Conservation (phyloP, 1,140 invertebrate genomes). For the Euschistus heros region DNA sequence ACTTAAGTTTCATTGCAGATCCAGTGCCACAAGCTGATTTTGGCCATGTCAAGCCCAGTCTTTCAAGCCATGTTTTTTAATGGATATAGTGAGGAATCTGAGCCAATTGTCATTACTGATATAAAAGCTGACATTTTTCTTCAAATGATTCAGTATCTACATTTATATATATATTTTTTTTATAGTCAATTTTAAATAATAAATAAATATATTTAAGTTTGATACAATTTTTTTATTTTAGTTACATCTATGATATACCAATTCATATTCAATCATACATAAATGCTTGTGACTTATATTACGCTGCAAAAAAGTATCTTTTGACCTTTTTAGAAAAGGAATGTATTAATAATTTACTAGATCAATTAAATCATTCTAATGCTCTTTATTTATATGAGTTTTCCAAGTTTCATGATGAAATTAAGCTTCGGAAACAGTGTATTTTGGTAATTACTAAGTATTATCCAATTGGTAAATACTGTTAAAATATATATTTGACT, state of each 20-base stretch:
- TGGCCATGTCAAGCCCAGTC: conserved; percentile 74
- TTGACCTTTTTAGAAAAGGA: conserved; percentile 65
- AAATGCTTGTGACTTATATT: conserved; percentile 72
- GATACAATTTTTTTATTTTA: too few species aligned
- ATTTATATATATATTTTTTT: too few species aligned
- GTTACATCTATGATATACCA: conserved; percentile 72
- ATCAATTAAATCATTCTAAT: conserved; percentile 63
- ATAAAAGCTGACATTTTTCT: conserved; percentile 74
- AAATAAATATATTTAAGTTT: too few species aligned
- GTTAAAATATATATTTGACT: neutral
- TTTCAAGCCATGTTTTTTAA: conserved; percentile 73
- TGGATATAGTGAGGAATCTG: conserved; percentile 54
- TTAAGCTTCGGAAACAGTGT: conserved; percentile 65
- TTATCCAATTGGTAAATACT: neutral
- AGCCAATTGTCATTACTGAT: conserved; percentile 66
- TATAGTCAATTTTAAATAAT: too few species aligned
- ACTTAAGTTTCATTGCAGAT: conserved; percentile 41
- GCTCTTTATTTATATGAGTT: conserved; percentile 76
- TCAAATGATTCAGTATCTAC: conserved; percentile 58
- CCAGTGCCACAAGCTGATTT: conserved; percentile 63
- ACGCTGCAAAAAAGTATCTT: conserved; percentile 82
- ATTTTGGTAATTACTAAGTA: conserved; percentile 43
- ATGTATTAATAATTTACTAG: conserved; percentile 69
- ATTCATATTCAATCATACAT: conserved; percentile 68
- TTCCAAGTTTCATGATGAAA: conserved; percentile 71